These are phyloP conservation scores for Crenichthys baileyi DNA, from an alignment of 2,797 vertebrate species.

Conservation along the genomic window DNA sequence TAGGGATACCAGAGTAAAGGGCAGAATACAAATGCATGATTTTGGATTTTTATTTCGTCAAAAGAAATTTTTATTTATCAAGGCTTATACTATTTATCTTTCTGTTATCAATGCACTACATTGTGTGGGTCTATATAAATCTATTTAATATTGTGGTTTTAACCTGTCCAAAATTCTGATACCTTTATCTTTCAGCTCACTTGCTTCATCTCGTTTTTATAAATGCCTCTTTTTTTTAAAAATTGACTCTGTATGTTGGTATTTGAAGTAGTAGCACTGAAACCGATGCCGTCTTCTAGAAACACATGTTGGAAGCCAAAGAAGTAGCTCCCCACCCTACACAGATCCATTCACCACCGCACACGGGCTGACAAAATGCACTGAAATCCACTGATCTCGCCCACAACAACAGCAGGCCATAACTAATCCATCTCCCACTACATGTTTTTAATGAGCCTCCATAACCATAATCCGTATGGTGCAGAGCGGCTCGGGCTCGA, in stretches of 20 bases:
- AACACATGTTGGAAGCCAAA: conserved; percentile 38
- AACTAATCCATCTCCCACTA: conserved; percentile 72
- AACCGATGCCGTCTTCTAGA: conserved; percentile 17
- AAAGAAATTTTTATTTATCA: too few relatives aligned
- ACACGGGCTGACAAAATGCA: conserved; percentile 48
- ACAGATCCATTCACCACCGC: conserved; percentile 35
- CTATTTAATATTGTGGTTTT: neutral
- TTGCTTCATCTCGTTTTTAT: neutral
- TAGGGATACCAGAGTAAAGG: too few relatives aligned
- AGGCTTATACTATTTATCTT: too few relatives aligned
- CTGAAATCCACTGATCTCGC: conserved; percentile 51
- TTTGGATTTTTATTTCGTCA: too few relatives aligned
- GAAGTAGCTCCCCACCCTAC: conserved; percentile 42
- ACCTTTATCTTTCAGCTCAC: neutral
- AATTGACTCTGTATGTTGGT: neutral
- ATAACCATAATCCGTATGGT: conserved; percentile 68
- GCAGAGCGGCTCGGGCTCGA: conserved; percentile 49
- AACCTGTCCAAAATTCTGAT: neutral
- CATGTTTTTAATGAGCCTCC: conserved; percentile 74
- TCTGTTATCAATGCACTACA: too few relatives aligned
- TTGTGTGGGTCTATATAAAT: too few relatives aligned
- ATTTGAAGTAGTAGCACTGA: conserved; percentile 20
- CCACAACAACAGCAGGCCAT: conserved; percentile 65
- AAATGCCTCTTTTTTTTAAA: neutral
- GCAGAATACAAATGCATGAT: too few relatives aligned